phyloP scores from a whole-genome alignment of 1,140 invertebrate species.

The Laupala kohalensis region DNA sequence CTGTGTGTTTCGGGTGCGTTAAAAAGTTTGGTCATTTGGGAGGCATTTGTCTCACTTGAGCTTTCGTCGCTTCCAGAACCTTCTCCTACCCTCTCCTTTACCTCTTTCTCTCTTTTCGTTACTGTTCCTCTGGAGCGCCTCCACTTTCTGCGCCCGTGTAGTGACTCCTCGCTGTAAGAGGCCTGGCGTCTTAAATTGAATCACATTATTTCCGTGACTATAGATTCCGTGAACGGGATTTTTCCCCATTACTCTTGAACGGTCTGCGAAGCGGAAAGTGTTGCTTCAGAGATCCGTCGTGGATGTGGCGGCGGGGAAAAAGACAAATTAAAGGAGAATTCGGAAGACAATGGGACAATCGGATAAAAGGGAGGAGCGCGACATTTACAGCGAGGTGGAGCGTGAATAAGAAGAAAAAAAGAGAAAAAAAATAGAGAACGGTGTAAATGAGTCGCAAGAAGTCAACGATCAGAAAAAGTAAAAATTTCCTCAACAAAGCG shows the following conservation, averaged over 20 bases:
- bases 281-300: neutral
- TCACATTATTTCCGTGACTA: neutral
- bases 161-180: no score
- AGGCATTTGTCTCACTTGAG: constrained; percentile 4
- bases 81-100: neutral
- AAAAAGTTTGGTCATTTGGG: constrained; percentile 9
- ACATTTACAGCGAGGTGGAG: no score
- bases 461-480: no score
- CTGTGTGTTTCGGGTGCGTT: neutral
- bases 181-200: neutral
- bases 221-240: neutral
- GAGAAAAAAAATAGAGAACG: no score
- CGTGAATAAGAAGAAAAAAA: no score
- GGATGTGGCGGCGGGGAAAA: neutral
- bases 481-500: no score
- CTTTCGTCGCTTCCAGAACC: neutral
- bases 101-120: no score
- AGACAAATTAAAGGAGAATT: neutral
- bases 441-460: no score
- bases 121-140: no score
- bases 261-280: neutral
- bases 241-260: neutral
- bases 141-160: neutral
- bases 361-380: no score
- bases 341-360: neutral